Conservation (phyloP, 2,797 vertebrate genomes). For the Poeciliopsis paucimaculata region DNA sequence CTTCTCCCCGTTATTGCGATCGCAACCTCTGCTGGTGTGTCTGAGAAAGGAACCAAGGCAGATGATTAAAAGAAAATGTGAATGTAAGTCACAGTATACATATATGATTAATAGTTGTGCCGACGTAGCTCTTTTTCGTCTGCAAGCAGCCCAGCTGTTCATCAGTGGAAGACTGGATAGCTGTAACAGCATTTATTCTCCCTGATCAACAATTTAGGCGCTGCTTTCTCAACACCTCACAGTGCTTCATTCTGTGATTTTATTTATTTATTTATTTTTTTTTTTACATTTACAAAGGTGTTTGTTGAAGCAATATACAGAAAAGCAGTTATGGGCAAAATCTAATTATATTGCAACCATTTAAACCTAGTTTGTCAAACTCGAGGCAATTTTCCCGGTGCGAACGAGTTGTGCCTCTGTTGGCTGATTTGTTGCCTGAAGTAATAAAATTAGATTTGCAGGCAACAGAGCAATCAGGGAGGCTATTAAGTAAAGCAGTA, state of each 20-base stretch:
- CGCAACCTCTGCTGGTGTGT: conserved; percentile 24
- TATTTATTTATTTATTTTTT: not conserved
- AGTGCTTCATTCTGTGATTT: conserved; percentile 42
- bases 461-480: conserved; percentile 60
- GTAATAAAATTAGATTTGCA: conserved; percentile 74
- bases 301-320: conserved; percentile 46
- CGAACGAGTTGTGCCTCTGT: conserved; percentile 48
- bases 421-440: conserved; percentile 65
- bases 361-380: conserved; percentile 63
- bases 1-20: conserved; percentile 39
- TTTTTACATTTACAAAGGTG: conserved; percentile 17
- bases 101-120: conserved; percentile 52
- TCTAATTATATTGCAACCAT: conserved; percentile 57
- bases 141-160: conserved; percentile 38
- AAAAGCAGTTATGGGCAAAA: conserved; percentile 41
- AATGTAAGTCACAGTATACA: conserved; percentile 19
- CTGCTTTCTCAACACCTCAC: conserved; percentile 42
- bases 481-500: conserved; percentile 67
- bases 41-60: conserved; percentile 20
- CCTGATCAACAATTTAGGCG: conserved; percentile 48
- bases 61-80: conserved; percentile 28
- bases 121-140: conserved; percentile 54
- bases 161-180: conserved; percentile 42
- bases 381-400: conserved; percentile 51
- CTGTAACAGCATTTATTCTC: conserved; percentile 55